These are phyloP conservation scores for Cydia splendana DNA, from an alignment of 1,140 invertebrate genomes.

Conservation along the genomic window DNA sequence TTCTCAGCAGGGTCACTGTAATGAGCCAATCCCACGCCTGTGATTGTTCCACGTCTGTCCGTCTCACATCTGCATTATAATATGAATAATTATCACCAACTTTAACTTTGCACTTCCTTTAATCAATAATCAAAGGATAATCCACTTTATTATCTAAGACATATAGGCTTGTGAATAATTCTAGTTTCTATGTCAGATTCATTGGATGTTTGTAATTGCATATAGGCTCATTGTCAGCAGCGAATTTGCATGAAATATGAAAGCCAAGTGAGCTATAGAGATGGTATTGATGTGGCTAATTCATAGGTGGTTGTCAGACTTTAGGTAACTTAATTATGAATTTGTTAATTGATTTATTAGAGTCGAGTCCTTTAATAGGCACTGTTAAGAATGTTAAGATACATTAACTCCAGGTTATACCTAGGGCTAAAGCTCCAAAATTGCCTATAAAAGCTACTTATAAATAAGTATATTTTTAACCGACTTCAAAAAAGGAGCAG, in stretches of 20 bases:
- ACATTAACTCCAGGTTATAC: background rate
- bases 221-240: constrained; percentile 74
- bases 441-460: no score
- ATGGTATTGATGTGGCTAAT: constrained; percentile 46
- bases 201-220: constrained; percentile 39
- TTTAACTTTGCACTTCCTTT: background rate
- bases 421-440: no score
- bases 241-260: constrained; percentile 75
- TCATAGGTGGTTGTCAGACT: constrained; percentile 4
- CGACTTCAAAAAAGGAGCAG: no score
- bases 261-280: constrained; percentile 56
- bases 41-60: constrained; percentile 71
- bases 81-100: constrained; percentile 56
- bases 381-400: background rate
- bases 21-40: constrained; percentile 74
- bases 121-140: background rate
- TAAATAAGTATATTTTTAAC: no score
- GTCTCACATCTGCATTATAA: constrained; percentile 70
- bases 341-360: background rate
- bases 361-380: background rate
- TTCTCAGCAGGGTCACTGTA: constrained; percentile 38
- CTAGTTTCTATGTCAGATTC: background rate
- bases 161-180: background rate
- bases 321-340: background rate
- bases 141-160: background rate